Evolutionary conservation across 2,113 vertebrate species (phyloP).

Genomic region (Brachyhypopomus gauderio): DNA sequence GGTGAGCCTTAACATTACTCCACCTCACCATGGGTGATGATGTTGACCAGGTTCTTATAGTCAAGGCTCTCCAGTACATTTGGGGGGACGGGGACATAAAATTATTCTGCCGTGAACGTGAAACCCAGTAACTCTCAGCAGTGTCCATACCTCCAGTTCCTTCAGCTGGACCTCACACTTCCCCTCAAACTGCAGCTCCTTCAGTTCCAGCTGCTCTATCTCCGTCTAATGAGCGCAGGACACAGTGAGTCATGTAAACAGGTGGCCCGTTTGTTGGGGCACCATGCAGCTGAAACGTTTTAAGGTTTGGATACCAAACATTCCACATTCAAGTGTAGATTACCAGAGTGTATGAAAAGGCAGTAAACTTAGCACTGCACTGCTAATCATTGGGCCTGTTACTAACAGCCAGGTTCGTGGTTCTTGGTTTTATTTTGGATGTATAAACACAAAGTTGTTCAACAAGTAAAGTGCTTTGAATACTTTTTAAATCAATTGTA

Average conservation of each 20-base stretch:
- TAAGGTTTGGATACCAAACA: not conserved
- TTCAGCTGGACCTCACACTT: constrained; percentile 14
- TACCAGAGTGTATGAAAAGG: not conserved
- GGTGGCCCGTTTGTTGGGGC: no score
- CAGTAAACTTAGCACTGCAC: not conserved
- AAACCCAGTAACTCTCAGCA: not conserved
- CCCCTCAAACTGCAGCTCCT: constrained; percentile 20
- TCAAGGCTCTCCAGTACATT: no score
- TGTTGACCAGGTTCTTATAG: no score
- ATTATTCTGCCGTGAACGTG: not conserved
- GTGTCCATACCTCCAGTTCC: constrained; percentile 32
- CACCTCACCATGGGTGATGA: not conserved
- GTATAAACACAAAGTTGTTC: no score
- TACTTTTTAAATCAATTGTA: no score
- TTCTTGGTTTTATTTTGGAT: no score
- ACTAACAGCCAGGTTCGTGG: no score
- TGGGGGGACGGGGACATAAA: no score
- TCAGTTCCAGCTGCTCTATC: constrained; percentile 25
- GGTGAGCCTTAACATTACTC: no score
- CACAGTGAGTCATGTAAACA: no score
- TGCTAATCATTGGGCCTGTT: not conserved
- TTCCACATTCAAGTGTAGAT: not conserved
- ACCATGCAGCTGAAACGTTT: not conserved
- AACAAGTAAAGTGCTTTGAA: no score
- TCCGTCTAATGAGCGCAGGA: constrained; percentile 14